Conservation (phyloP, 2,113 vertebrate genomes). For the Callaeas wilsoni region DNA sequence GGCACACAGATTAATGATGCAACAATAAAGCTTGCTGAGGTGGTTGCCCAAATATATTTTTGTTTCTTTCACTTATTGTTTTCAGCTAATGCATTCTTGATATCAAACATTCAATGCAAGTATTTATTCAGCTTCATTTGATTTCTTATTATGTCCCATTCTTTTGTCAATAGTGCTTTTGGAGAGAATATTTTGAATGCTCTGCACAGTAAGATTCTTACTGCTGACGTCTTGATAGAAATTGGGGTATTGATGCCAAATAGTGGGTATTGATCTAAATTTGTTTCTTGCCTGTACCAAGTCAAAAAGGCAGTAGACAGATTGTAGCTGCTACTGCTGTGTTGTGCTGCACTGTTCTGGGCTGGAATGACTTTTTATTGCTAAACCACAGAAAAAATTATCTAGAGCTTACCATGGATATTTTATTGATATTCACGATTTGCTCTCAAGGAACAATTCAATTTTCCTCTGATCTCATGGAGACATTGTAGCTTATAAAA, state of each 20-base stretch:
- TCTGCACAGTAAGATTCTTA: constrained; percentile 16
- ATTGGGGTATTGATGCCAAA: constrained; percentile 62
- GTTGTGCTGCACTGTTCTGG: background rate
- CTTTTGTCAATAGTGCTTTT: constrained; percentile 66
- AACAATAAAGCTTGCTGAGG: background rate
- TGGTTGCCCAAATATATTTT: background rate
- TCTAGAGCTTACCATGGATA: background rate
- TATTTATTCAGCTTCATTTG: constrained; percentile 74
- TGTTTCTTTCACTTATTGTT: constrained; percentile 36
- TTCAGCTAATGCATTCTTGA: constrained; percentile 32
- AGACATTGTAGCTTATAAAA: background rate
- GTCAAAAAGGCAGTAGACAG: background rate
- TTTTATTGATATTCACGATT: background rate
- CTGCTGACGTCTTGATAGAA: constrained; percentile 46
- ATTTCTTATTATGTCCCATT: constrained; percentile 59
- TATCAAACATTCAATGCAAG: background rate
- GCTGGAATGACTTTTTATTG: background rate
- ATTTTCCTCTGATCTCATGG: background rate
- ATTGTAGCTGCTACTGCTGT: background rate
- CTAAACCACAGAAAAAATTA: background rate
- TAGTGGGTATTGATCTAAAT: constrained; percentile 48
- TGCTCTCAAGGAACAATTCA: background rate
- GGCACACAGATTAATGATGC: background rate
- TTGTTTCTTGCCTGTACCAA: constrained; percentile 52
- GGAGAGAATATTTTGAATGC: constrained; percentile 42